Evolutionary conservation across 2,113 vertebrate genomes (phyloP).

Genomic region (Labeo rohita): DNA sequence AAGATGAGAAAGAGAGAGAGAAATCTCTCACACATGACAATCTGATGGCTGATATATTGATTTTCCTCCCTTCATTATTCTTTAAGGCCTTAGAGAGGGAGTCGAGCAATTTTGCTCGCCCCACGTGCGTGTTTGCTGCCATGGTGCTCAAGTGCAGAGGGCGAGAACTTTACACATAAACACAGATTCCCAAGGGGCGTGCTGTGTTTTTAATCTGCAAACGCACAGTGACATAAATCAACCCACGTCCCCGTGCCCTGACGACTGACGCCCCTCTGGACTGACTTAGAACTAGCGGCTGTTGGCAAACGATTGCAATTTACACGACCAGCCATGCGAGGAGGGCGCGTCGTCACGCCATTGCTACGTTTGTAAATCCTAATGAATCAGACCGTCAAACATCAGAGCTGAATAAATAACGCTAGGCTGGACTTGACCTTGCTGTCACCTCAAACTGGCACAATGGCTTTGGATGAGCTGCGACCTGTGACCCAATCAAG

Average conservation of each 20-base stretch:
- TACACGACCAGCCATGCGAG: constrained; percentile 66
- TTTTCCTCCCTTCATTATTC: constrained; percentile 64
- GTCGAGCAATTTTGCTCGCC: constrained; percentile 68
- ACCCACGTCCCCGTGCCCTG: constrained; percentile 48
- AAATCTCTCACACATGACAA: constrained; percentile 63
- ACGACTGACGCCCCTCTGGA: constrained; percentile 60
- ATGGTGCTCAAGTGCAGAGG: constrained; percentile 56
- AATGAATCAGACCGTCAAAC: constrained; percentile 65
- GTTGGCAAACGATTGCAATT: constrained; percentile 75
- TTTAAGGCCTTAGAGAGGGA: constrained; percentile 62
- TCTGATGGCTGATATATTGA: constrained; percentile 76
- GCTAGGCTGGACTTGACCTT: constrained; percentile 55
- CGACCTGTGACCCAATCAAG: background rate
- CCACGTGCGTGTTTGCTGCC: constrained; percentile 57
- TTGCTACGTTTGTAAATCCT: constrained; percentile 71
- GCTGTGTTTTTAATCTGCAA: constrained; percentile 74
- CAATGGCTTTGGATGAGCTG: background rate
- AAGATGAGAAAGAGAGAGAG: constrained; percentile 60
- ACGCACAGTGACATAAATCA: constrained; percentile 75
- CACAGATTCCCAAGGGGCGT: constrained; percentile 62
- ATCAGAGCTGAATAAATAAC: constrained; percentile 60
- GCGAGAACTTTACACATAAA: constrained; percentile 56
- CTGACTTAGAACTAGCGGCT: constrained; percentile 69
- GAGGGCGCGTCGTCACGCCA: constrained; percentile 61
- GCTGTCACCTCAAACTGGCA: background rate